A percentile compares a stretch with the other conserved stretches of the same genome.
Conservation (phyloP, 2,888 invertebrate genomes). For the Mesorhabditis belari region DNA sequence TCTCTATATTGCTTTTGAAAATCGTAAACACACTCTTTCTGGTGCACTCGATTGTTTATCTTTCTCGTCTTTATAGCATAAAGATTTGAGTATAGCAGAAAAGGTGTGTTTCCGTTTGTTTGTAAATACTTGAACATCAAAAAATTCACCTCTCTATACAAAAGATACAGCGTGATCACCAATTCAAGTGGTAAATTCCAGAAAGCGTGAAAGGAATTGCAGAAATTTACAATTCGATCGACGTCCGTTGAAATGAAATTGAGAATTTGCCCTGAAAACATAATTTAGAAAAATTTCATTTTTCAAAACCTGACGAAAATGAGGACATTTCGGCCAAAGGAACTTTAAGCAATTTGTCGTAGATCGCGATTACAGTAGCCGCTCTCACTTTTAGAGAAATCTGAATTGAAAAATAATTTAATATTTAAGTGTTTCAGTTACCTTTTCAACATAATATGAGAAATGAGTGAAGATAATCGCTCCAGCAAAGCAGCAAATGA, state of each 20-base stretch:
- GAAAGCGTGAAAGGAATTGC: slow-evolving; percentile 87
- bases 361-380: slow-evolving; percentile 74
- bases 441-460: slow-evolving; percentile 74
- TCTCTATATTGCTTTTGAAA: no score
- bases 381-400: slow-evolving; percentile 66
- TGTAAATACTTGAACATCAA: no score
- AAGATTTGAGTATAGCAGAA: neutral
- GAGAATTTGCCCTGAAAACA: slow-evolving; percentile 73
- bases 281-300: slow-evolving; percentile 15
- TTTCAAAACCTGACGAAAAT: slow-evolving; percentile 10
- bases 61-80: no score
- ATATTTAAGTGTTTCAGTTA: neutral
- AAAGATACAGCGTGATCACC: slow-evolving; percentile 71
- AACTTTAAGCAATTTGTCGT: slow-evolving; percentile 58
- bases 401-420: neutral
- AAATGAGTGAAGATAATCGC: slow-evolving; percentile 80
- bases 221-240: slow-evolving; percentile 87
- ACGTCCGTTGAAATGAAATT: slow-evolving; percentile 96
- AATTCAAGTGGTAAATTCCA: slow-evolving; percentile 94
- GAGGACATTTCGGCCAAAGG: slow-evolving; percentile 17
- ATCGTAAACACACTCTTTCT: no score
- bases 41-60: no score
- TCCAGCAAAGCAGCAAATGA: slow-evolving; percentile 65
- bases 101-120: no score
- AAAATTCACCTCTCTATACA: slow-evolving; percentile 61